Base-by-base conservation (phyloP, 2,797 vertebrate genomes). In the Sebastes miniatus region DNA sequence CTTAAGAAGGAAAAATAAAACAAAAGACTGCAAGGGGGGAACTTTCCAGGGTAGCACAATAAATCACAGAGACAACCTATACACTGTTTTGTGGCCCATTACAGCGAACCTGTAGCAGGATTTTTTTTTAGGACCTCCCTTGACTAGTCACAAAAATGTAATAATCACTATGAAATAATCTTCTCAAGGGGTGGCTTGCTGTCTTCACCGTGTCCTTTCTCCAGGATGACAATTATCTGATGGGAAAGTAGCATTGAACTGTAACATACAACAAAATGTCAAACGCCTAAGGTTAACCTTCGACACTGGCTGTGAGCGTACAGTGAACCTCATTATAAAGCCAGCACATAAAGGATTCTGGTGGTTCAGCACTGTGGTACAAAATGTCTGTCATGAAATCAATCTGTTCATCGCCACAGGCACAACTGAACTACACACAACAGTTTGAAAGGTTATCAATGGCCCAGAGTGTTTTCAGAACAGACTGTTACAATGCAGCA, bases 31-130 rank as follows among this genome's bases (percentile, higher is more conserved):
- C 32, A 56, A 54, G 20, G 58, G 20, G 50, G 66, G 8, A 9
- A n/a, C 34, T 34, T 54, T 73, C 22, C 69, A 25, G 12, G 47
- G 59, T 67, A 31, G 29, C 57, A 75, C 79, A 74, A 87, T 91
- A 87, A 86, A 86, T 90, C 81, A 90, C 50, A 24, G 36, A 73
- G 77, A 85, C 83, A 87, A 76, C 39, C 29, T 76, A n/a, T 58
- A 81, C 36, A 69, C 36, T 25, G 67, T 57, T 83, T 80, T 84
- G 77, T 83, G 64, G 50, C 79, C 82, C 76, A 83, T 89, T 87
- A 82, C 74, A 69, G 63, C 54, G 9, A 25, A 71, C 58, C 62
- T 69, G 61, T 73, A 68, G 65, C 76, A 81, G 63, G 31, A 86
- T 79, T 87, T 85, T n/a, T 79, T 69, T 43, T 43, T 16, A 3